phyloP scores from a whole-genome alignment of 2,797 vertebrate species.

The Agapornis canus region DNA sequence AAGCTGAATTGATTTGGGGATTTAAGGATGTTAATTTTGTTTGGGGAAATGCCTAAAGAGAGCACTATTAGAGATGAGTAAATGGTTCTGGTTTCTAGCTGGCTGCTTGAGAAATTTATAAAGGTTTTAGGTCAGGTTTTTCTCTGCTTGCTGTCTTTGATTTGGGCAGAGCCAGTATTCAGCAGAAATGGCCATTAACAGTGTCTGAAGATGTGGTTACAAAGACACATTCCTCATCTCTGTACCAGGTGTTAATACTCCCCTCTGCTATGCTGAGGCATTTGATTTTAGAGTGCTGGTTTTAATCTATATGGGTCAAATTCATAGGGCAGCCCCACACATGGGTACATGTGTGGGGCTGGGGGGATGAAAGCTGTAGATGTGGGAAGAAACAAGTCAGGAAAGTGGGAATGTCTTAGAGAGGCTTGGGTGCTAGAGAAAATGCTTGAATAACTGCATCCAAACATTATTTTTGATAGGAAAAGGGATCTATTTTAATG shows the following conservation, averaged over 20 bases:
- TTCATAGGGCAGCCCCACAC: not conserved
- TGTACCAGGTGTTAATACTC: not conserved
- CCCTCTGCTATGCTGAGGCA: not conserved
- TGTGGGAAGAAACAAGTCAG: not conserved
- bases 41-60: not conserved
- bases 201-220: not conserved
- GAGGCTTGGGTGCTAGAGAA: not conserved
- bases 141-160: not conserved
- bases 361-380: not conserved
- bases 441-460: not conserved
- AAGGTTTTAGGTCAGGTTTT: constrained; percentile 10
- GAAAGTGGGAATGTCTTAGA: not conserved
- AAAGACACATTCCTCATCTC: fast-evolving
- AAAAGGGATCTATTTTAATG: constrained; percentile 25
- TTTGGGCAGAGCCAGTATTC: not conserved
- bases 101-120: not conserved
- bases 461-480: not conserved
- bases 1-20: constrained; percentile 13
- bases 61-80: not conserved
- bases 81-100: not conserved
- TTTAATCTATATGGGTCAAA: not conserved
- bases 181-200: not conserved
- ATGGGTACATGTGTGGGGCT: not conserved
- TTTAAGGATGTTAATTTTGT: constrained; percentile 39
- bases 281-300: not conserved